A percentile compares a stretch with the other conserved stretches of the same genome.
phyloP scores from a whole-genome alignment of 2,888 invertebrate genomes.

The Melieria picta region DNA sequence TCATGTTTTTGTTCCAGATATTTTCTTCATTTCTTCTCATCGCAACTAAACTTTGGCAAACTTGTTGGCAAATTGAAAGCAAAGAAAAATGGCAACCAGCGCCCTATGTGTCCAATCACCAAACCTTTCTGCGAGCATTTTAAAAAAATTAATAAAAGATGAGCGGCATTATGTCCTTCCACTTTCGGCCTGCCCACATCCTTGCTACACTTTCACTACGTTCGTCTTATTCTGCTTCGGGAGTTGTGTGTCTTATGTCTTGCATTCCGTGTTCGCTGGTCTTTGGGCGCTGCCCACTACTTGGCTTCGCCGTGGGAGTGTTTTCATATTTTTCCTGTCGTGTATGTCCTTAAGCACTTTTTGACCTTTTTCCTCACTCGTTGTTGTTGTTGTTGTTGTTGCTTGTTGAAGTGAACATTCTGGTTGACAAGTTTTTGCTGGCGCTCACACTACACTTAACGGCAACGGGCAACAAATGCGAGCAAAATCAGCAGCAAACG shows the following conservation, averaged over 20 bases:
- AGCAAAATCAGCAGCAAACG: background rate
- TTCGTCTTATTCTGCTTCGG: background rate
- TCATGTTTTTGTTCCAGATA: background rate
- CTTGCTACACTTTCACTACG: background rate
- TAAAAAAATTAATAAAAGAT: constrained; percentile 59
- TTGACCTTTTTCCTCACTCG: constrained; percentile 21
- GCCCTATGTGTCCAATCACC: background rate
- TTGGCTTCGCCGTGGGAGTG: background rate
- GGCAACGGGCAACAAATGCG: background rate
- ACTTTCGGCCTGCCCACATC: constrained; percentile 24
- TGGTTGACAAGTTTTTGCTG: constrained; percentile 20
- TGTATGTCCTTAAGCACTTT: constrained; percentile 39
- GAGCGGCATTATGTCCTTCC: constrained; percentile 52
- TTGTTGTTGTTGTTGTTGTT: background rate
- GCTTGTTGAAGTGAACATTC: background rate
- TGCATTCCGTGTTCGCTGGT: background rate
- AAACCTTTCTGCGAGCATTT: constrained; percentile 1
- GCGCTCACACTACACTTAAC: too few relatives aligned
- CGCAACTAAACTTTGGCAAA: background rate
- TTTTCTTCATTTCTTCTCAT: background rate
- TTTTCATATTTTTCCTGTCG: constrained; percentile 34
- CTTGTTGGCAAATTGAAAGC: background rate
- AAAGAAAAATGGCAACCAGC: background rate
- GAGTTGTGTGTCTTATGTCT: background rate
- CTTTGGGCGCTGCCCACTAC: too few relatives aligned